Evolutionary conservation across 2,113 vertebrate genomes (phyloP), one percentile per base, ranked within the genome.

Genomic region (Poeciliopsis turrubarensis): DNA sequence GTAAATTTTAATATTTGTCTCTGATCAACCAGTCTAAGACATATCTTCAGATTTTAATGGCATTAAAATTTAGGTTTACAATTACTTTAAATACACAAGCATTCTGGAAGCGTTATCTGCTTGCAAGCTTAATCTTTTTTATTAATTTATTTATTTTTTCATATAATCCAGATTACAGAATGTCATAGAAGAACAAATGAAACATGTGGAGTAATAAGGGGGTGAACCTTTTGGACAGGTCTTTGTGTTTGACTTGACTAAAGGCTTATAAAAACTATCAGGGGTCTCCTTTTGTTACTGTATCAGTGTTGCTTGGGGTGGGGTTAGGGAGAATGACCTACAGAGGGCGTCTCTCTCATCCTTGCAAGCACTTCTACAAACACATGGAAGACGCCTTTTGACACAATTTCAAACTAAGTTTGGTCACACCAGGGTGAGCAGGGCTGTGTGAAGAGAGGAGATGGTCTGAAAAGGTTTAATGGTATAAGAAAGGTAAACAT

Each of bases 241-340:
- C 89, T 93, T 91, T 92, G 89, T 92, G 84, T 81, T 81, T 86
- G 91, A 91, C 92, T 84, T 91, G 87, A 87, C 87, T 81, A 68
- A 72, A 78, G 69, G 72, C 77, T 72, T 67, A 81, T 68, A 87
- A 90, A 89, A 87, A 78, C 83, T 75, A 86, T 75, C 39, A 15
- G 86, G 88, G 87, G 86, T 85, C 80, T 65, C 70, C 91, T 77
- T 87, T 93, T 94, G 93, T 94, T 90, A 92, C 89, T 93, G 92
- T 94, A 93, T 93, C 79, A 80, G 80, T 82, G 34, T 78, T 83
- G 87, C 68, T 68, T 32, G 61, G 72, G 90, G 93, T 81, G 0
- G 19, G 70, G 2, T 2, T 26, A 47, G 86, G 91, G 84, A 78
- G 32, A 32, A 61, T 95, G 91, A 95, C 92, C 86, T 93, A 92